These are phyloP conservation scores for Dastarcus helophoroides DNA, from an alignment of 2,888 invertebrate species.

Conservation along the genomic window DNA sequence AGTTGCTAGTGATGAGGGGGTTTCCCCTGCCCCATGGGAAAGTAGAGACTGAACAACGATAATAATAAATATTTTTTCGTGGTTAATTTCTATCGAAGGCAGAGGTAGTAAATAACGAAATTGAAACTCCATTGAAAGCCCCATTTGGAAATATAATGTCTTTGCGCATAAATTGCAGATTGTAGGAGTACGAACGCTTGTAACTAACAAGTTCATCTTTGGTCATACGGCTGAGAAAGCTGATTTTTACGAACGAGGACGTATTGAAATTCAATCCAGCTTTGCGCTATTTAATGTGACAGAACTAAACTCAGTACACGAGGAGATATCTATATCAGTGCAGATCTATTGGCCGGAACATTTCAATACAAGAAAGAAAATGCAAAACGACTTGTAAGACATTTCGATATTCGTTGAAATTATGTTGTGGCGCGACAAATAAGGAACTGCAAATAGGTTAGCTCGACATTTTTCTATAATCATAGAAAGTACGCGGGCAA, in stretches of 20 bases:
- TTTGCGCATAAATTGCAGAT: too few relatives aligned
- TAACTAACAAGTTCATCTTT: too few relatives aligned
- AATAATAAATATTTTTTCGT: too few relatives aligned
- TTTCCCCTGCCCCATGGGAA: too few relatives aligned
- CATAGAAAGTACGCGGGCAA: slow-evolving; percentile 28
- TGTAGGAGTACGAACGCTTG: too few relatives aligned
- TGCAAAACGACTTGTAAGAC: slow-evolving; percentile 3
- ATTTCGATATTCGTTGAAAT: slow-evolving; percentile 1
- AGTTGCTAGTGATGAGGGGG: too few relatives aligned
- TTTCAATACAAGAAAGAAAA: slow-evolving; percentile 11
- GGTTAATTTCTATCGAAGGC: too few relatives aligned
- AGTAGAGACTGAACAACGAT: too few relatives aligned
- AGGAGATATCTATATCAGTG: slow-evolving; percentile 10
- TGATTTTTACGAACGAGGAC: neutral
- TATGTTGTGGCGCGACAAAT: slow-evolving; percentile 1
- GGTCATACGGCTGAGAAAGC: too few relatives aligned
- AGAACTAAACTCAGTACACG: slow-evolving; percentile 7
- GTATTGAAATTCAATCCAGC: neutral
- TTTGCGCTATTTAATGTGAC: slow-evolving; percentile 9
- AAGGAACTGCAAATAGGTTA: slow-evolving; percentile 1
- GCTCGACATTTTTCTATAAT: slow-evolving; percentile 6
- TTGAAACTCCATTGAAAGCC: too few relatives aligned
- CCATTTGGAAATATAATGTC: too few relatives aligned
- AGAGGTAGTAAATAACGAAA: too few relatives aligned
- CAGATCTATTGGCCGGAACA: slow-evolving; percentile 12